phyloP scores from a whole-genome alignment of 2,888 invertebrate species.

The Cordilura impudica region DNA sequence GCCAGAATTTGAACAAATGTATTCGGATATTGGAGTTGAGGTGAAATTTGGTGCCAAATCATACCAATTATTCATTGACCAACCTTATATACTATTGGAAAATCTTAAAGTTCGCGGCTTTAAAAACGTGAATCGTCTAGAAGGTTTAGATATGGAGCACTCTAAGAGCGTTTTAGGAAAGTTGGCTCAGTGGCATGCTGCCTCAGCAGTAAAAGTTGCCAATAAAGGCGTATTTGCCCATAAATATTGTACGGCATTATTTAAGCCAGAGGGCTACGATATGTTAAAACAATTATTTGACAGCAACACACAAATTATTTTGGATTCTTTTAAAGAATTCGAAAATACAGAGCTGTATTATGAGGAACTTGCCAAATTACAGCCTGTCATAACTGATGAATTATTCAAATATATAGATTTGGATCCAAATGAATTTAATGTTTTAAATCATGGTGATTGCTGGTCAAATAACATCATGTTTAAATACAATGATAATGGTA shows the following conservation, averaged over 20 bases:
- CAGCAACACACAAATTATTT: too few species aligned
- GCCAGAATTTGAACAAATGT: conserved; percentile 72
- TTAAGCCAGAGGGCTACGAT: conserved; percentile 43
- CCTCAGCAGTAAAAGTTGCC: conserved; percentile 68
- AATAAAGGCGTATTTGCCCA: conserved; percentile 62
- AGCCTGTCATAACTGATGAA: conserved; percentile 59
- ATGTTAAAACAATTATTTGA: conserved; percentile 54
- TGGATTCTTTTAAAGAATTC: conserved; percentile 14
- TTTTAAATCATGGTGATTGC: conserved; percentile 74
- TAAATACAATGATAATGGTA: conserved; percentile 66
- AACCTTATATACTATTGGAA: conserved; percentile 68
- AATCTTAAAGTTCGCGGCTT: conserved; percentile 73
- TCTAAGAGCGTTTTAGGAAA: conserved; percentile 69
- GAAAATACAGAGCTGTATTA: conserved; percentile 10
- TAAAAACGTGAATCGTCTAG: conserved; percentile 65
- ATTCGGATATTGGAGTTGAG: conserved; percentile 60
- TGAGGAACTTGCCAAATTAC: background rate
- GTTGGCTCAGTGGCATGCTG: conserved; percentile 74
- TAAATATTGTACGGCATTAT: conserved; percentile 18
- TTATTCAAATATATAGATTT: background rate
- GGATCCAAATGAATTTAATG: conserved; percentile 63
- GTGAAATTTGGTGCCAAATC: conserved; percentile 69
- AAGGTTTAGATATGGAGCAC: conserved; percentile 70
- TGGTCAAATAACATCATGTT: conserved; percentile 76
- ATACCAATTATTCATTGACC: conserved; percentile 62